These are phyloP conservation scores for Cirrhinus mrigala DNA, from an alignment of 2,797 vertebrate genomes.

Conservation along the genomic window DNA sequence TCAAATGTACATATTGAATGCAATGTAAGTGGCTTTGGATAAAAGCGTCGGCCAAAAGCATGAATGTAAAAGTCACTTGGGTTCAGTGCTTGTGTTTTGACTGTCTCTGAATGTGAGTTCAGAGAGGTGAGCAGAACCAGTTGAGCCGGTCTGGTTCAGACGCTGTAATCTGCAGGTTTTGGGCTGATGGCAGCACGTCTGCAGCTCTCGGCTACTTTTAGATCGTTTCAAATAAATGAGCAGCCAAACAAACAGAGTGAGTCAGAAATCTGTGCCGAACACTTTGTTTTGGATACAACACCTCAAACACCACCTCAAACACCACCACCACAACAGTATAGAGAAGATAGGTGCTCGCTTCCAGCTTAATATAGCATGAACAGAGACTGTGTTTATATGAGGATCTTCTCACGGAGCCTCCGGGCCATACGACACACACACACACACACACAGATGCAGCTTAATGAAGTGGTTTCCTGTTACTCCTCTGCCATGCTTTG, in stretches of 20 bases:
- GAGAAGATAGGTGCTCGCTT: background rate
- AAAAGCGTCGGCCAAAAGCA: background rate
- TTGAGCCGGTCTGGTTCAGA: conserved; percentile 11
- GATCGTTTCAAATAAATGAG: background rate
- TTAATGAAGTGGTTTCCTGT: conserved; percentile 15
- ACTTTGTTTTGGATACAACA: conserved; percentile 11
- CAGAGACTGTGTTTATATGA: background rate
- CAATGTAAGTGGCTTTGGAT: background rate
- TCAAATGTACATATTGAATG: background rate
- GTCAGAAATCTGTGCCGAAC: conserved; percentile 27
- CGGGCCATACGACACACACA: background rate
- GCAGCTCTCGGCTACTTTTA: conserved; percentile 20
- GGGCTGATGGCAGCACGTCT: background rate
- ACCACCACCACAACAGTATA: background rate
- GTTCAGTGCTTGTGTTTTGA: background rate
- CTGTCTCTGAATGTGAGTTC: background rate
- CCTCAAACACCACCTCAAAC: background rate
- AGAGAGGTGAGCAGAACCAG: conserved; percentile 6
- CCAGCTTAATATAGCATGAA: background rate
- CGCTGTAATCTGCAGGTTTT: background rate
- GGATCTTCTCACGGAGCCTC: background rate
- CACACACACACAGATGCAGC: background rate
- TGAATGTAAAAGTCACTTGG: background rate
- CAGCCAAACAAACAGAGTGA: conserved; percentile 28
- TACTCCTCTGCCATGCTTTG: background rate